Conservation (phyloP, 1,140 invertebrate species). For the Sipha flava region DNA sequence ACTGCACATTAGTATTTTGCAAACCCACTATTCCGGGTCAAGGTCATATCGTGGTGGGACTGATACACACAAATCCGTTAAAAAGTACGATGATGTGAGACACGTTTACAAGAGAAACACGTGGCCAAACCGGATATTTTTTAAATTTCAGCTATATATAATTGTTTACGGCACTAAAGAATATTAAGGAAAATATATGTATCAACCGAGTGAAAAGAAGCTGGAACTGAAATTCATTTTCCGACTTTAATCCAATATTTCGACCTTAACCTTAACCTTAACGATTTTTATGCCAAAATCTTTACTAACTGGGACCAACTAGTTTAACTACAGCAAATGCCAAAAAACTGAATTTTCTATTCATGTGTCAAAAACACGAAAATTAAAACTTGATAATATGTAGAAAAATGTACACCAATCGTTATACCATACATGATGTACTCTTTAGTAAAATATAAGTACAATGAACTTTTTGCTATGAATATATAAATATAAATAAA, state of each 20-base stretch:
- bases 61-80: background rate
- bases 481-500: no score
- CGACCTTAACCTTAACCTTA: background rate
- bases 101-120: background rate
- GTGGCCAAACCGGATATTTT: background rate
- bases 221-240: background rate
- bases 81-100: background rate
- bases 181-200: no score
- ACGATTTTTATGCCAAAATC: slow-evolving; percentile 26
- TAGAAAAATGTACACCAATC: no score
- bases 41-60: background rate
- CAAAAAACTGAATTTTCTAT: background rate
- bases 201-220: background rate
- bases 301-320: background rate
- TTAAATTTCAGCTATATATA: no score
- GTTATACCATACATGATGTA: no score
- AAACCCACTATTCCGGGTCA: slow-evolving; percentile 10
- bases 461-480: no score
- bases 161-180: no score
- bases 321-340: background rate
- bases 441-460: no score
- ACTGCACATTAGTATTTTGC: background rate
- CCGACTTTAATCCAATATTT: background rate
- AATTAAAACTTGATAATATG: background rate
- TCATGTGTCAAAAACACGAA: background rate